Percentiles rank a stretch among this genome's conserved stretches.
Evolutionary conservation across 2,888 invertebrate species (phyloP).

Genomic region (Dolichopus griseipennis): DNA sequence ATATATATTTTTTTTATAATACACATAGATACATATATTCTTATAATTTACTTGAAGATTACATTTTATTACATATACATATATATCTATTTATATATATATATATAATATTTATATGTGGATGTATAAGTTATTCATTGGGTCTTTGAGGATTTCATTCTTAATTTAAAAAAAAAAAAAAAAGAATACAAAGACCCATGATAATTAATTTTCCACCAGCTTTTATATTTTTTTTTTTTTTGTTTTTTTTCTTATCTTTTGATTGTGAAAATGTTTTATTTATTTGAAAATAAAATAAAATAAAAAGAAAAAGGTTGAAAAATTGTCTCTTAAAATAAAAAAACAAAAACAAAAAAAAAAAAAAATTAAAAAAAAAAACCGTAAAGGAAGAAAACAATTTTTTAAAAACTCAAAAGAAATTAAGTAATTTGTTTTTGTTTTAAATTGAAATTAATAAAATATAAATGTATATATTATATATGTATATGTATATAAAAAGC

Average conservation of each 20-base stretch:
- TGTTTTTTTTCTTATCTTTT: neutral
- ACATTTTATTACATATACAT: no score
- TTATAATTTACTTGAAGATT: no score
- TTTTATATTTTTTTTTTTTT: neutral
- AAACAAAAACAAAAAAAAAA: neutral
- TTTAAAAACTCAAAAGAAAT: no score
- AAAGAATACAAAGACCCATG: neutral
- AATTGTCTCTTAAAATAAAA: neutral
- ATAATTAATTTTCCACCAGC: conserved; percentile 4
- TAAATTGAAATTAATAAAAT: no score
- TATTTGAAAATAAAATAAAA: neutral
- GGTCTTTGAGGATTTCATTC: neutral
- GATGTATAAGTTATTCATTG: no score
- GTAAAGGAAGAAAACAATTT: neutral
- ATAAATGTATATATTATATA: no score
- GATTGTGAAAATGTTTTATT: neutral
- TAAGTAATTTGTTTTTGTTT: no score
- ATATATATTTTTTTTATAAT: no score
- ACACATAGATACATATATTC: no score
- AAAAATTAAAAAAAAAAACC: neutral
- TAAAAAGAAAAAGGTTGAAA: conserved; percentile 2
- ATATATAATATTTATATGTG: no score
- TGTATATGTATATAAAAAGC: no score
- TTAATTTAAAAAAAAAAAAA: neutral
- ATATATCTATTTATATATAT: no score